Conservation (phyloP, 1,140 invertebrate species). For the Stenopsyche tienmushanensis region DNA sequence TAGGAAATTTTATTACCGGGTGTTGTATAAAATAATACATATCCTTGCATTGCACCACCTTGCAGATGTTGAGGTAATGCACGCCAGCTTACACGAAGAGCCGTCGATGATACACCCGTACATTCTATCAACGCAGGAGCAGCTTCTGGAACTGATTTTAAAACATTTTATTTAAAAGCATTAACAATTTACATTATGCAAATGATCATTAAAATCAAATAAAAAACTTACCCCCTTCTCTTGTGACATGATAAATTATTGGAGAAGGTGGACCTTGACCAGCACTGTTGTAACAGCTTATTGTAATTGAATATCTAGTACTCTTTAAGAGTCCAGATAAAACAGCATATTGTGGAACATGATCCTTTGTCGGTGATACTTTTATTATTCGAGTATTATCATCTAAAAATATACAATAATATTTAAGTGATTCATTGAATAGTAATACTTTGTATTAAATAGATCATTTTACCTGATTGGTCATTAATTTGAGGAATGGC, state of each 20-base stretch:
- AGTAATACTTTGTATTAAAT: not conserved
- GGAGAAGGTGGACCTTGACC: constrained; percentile 81
- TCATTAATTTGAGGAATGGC: constrained; percentile 49
- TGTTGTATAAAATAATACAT: constrained; percentile 63
- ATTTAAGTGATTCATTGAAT: not conserved
- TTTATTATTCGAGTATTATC: constrained; percentile 57
- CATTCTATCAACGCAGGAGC: constrained; percentile 69
- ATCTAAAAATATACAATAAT: constrained; percentile 26
- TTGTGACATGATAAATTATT: constrained; percentile 74
- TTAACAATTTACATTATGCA: too few species aligned
- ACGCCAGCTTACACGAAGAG: constrained; percentile 77
- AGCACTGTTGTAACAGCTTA: constrained; percentile 84
- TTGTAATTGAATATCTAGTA: constrained; percentile 76
- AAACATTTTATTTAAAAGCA: too few species aligned
- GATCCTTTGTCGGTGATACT: constrained; percentile 45
- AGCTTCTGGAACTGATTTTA: constrained; percentile 64
- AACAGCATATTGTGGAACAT: constrained; percentile 47
- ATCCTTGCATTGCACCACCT: constrained; percentile 77
- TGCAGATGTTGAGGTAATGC: constrained; percentile 67
- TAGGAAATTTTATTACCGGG: constrained; percentile 47
- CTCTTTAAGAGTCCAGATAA: constrained; percentile 71
- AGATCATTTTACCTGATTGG: constrained; percentile 54
- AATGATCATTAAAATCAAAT: not conserved
- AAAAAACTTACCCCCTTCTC: constrained; percentile 72
- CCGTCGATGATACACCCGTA: constrained; percentile 68